Evolutionary conservation across 2,888 invertebrate species (phyloP), one percentile per base, ranked within the genome.

Genomic region (Nomada flava): DNA sequence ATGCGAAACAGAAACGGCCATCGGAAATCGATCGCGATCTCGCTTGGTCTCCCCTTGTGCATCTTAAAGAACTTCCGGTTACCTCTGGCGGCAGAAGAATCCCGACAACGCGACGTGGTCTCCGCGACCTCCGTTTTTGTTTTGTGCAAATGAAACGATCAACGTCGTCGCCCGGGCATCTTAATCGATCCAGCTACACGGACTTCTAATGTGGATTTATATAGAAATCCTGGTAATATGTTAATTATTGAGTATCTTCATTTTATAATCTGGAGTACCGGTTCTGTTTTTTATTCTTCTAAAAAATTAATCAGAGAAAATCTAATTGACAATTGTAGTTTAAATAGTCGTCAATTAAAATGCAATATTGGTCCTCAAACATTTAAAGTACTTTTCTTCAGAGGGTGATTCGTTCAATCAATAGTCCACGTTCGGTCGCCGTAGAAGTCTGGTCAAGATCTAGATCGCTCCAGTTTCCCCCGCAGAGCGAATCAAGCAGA

Each of bases 401-500:
- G 7, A 3, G 26, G 26, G 44, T 0, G 44, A 60, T 29, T 9
- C 59, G 20, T 60, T 59, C 29, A n/a, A 29, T 47, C n/a, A n/a
- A 44, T 10, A 29, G 50, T 20, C 36, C n/a, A 52, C 42, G n/a
- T 13, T 18, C 62, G 15, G 5, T 52, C 62, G 4, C 55, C 2
- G 60, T 13, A 18, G 59, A 77, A 50, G 60, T 29, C 52, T 42
- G 15, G 23, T 42, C 26, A 4, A 3, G 59, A 13, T 65, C 70
- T 18, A 47, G 67, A 63, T 77, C 77, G 80, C 59, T 68, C 83
- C 62, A 71, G 86, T 78, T 82, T 65, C 67, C 67, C 73, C 62
- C 62, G 84, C 71, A 53, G 53, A 29, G 77, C 65, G 75, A 62
- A 73, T 67, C 70, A 57, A 75, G 42, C 63, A 59, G 67, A 53